A percentile compares a stretch with the other conserved stretches of the same genome.
Evolutionary conservation across 2,797 vertebrate species (phyloP).

Genomic region (Sebastes taczanowskii): DNA sequence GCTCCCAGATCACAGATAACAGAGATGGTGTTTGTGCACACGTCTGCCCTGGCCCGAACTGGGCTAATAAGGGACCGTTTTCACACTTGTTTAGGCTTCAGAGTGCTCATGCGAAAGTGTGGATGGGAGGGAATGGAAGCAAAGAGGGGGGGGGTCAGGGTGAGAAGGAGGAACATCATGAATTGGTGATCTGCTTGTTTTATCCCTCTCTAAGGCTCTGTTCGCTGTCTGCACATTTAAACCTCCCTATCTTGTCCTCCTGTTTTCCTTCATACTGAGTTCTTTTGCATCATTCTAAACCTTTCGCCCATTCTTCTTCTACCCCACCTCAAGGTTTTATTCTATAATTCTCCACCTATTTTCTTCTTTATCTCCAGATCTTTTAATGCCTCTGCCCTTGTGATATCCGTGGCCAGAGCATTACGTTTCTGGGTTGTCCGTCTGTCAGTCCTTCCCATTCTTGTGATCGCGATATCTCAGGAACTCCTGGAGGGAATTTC

Average conservation of each 20-base stretch:
- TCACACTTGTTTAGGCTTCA: constrained; percentile 79
- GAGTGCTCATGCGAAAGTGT: constrained; percentile 65
- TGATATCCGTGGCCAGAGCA: background rate
- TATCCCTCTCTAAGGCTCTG: background rate
- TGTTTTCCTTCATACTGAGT: background rate
- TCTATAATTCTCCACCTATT: background rate
- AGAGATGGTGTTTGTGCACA: constrained; percentile 52
- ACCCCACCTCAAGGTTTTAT: background rate
- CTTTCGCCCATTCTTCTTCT: background rate
- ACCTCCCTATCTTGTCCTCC: background rate
- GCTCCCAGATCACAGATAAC: constrained; percentile 66
- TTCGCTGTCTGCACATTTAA: constrained; percentile 2
- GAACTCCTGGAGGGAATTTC: background rate
- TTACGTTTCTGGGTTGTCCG: background rate
- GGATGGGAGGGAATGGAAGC: constrained; percentile 12
- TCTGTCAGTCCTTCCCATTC: background rate
- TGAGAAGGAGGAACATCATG: constrained; percentile 17
- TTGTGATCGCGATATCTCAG: background rate
- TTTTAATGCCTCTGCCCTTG: too few relatives aligned
- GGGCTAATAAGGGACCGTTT: constrained; percentile 75
- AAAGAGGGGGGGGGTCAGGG: constrained; percentile 17
- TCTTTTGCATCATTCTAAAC: background rate
- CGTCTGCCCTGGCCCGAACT: constrained; percentile 58
- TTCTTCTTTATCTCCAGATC: background rate
- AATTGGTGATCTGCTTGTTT: constrained; percentile 10